Conservation (phyloP, 2,888 invertebrate species). For the Barypeithes pellucidus region DNA sequence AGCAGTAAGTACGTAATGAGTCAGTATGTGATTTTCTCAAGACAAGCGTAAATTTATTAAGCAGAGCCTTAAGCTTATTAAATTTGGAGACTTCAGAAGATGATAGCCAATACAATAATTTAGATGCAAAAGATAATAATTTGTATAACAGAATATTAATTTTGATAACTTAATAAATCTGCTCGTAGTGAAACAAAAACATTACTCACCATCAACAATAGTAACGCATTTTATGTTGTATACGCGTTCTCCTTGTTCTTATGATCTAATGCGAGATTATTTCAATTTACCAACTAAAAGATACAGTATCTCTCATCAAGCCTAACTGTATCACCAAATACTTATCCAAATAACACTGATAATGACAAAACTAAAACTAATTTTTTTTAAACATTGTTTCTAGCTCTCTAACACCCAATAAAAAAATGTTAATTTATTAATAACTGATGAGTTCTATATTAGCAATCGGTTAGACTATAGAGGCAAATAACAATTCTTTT, state of each 20-base stretch:
- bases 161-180: neutral
- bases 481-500: neutral
- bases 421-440: neutral
- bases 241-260: neutral
- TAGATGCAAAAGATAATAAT: neutral
- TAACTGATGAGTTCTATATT: neutral
- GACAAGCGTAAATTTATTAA: too few relatives aligned
- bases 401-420: neutral
- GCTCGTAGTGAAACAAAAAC: neutral
- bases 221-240: neutral
- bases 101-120: too few relatives aligned
- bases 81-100: too few relatives aligned
- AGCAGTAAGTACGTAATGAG: too few relatives aligned
- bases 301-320: neutral
- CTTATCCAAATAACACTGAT: neutral
- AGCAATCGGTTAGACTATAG: neutral
- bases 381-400: neutral
- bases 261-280: conserved; percentile 1
- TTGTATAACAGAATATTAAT: neutral
- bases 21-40: too few relatives aligned
- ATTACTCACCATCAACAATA: neutral
- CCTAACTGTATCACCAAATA: neutral
- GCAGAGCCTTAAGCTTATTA: too few relatives aligned
- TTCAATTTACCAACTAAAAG: neutral
- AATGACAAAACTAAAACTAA: neutral